Base-by-base conservation (phyloP, 1,140 invertebrate genomes). In the Diachasma alloeum region DNA sequence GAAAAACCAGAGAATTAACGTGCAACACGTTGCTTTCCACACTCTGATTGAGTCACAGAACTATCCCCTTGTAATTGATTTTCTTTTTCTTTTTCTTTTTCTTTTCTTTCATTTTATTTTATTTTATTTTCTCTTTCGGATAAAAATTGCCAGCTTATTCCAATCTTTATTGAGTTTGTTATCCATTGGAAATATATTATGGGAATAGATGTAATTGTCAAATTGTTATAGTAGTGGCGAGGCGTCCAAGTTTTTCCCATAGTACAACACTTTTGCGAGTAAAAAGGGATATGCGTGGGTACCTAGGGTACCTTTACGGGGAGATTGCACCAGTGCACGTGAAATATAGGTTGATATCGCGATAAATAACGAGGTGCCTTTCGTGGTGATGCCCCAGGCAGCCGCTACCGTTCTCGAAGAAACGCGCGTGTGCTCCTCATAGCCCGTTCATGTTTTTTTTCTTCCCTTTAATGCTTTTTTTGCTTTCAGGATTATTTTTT, bases 281-380 rank as follows among this genome's bases (percentile, higher is more conserved):
- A 63, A 63, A 63, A 42, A 42, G 39, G 39, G 1, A 63, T 31
- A 5, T 24, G 19, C 24, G 24, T 63, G 11, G 11, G 19, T 31
- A 26, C 24, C 22, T 63, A 26, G 59, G 10, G 19, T 63, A 26
- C 24, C 24, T 19, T 19, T 26, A 63, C 59, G 11, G 19, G 11
- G 59, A 63, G 59, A 63, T 63, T 63, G 59, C 59, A 56, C 19
- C 19, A 56, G n/a, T 56, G 48, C 19, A 63, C 24, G 24, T 63
- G 59, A 63, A 63, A 88, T 89, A 87, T 89, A 87, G 86, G 86
- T 87, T 89, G 87, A 89, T 89, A 89, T 87, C 83, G 82, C 81
- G 86, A 89, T 88, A 88, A 89, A 88, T 88, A 87, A 89, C 85
- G 84, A 87, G 84, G 82, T 87, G 81, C 80, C 84, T 84, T 76